phyloP scores from a whole-genome alignment of 2,797 vertebrate genomes.

The Scomberomorus guttatus region DNA sequence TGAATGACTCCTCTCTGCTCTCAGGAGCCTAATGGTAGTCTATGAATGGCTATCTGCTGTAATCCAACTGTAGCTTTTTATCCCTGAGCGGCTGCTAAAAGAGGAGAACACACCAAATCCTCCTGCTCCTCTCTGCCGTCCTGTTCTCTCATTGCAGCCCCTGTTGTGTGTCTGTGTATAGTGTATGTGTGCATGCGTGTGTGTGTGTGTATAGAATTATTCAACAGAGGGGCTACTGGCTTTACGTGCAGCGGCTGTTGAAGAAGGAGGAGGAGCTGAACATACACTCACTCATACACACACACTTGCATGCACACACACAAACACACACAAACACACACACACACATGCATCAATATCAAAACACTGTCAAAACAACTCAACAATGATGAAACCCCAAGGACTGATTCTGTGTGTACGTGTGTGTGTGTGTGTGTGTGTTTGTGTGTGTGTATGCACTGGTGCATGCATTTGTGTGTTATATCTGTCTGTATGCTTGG shows the following conservation, averaged over 20 bases:
- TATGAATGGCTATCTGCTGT: conserved; percentile 51
- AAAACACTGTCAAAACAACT: conserved; percentile 43
- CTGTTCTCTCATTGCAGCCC: conserved; percentile 31
- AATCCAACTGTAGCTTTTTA: conserved; percentile 57
- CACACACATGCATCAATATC: conserved; percentile 11
- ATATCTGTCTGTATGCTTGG: not conserved
- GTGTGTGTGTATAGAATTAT: conserved; percentile 35
- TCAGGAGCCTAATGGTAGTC: conserved; percentile 42
- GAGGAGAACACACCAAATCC: conserved; percentile 51
- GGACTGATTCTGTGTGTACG: not conserved
- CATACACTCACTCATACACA: not conserved
- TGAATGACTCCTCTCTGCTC: conserved; percentile 31
- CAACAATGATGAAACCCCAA: conserved; percentile 21
- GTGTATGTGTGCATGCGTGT: conserved; percentile 6
- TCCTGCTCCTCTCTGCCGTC: conserved; percentile 13
- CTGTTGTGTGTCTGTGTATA: conserved; percentile 1
- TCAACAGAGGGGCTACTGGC: conserved; percentile 37
- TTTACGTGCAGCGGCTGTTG: conserved; percentile 34
- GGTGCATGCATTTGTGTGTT: not conserved
- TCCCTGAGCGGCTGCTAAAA: conserved; percentile 52
- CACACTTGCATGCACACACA: not conserved
- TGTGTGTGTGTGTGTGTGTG: not conserved
- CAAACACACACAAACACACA: conserved; percentile 12
- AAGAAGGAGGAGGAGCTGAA: conserved; percentile 25
- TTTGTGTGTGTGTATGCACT: not conserved